These are phyloP conservation scores for Xestia rhomboidea DNA, from an alignment of 2,888 invertebrate genomes.

Conservation along the genomic window DNA sequence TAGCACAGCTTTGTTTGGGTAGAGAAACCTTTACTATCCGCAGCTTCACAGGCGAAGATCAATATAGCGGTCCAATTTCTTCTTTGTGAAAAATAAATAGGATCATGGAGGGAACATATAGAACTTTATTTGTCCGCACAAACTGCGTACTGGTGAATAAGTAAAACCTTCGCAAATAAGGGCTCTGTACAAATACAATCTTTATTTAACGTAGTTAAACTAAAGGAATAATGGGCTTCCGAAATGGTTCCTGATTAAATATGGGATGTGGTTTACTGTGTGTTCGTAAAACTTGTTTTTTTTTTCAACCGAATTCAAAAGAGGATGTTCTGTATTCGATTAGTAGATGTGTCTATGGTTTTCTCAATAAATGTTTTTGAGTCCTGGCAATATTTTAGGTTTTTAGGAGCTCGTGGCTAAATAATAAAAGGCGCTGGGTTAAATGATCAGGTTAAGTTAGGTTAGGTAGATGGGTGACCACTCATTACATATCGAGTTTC, in stretches of 20 bases:
- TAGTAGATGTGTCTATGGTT: background rate
- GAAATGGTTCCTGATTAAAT: conserved; percentile 25
- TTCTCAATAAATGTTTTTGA: background rate
- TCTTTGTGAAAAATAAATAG: conserved; percentile 57
- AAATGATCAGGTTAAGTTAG: too few relatives aligned
- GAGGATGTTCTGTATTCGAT: background rate
- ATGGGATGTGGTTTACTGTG: background rate
- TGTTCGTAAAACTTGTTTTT: background rate
- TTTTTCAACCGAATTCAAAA: background rate
- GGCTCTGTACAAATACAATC: conserved; percentile 56
- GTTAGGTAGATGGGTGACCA: too few relatives aligned
- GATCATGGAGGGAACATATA: conserved; percentile 44
- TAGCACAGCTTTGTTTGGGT: background rate
- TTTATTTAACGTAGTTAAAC: conserved; percentile 49
- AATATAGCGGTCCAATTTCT: conserved; percentile 54
- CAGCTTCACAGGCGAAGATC: conserved; percentile 11
- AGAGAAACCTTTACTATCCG: background rate
- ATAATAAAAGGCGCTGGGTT: too few relatives aligned
- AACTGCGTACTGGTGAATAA: conserved; percentile 62
- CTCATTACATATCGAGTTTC: too few relatives aligned
- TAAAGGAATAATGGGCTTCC: conserved; percentile 39
- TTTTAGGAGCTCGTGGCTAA: too few relatives aligned
- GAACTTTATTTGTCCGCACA: conserved; percentile 55
- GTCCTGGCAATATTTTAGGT: background rate
- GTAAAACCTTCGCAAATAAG: conserved; percentile 63